These are phyloP conservation scores for Nasonia vitripennis DNA, from an alignment of 1,140 invertebrate genomes.

Conservation along the genomic window DNA sequence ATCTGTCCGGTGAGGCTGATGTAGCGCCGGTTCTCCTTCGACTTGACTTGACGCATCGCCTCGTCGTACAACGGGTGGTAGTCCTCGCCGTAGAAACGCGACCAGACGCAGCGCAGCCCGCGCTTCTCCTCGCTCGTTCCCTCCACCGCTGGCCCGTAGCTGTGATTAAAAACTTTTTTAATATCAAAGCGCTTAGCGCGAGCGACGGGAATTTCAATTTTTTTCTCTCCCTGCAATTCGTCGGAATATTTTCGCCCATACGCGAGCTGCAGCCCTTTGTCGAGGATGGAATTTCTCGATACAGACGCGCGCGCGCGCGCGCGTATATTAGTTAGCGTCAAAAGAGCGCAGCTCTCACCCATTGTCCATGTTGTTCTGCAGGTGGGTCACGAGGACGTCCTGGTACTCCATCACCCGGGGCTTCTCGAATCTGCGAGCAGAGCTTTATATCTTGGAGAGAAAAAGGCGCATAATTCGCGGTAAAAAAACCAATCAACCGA, in stretches of 20 bases:
- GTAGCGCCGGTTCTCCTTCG: slow-evolving; percentile 66
- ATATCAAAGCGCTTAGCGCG: not conserved
- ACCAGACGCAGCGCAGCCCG: slow-evolving; percentile 65
- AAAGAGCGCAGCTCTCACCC: slow-evolving; percentile 63
- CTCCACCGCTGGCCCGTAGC: slow-evolving; percentile 56
- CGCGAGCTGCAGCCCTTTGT: too few relatives aligned
- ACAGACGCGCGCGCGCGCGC: too few relatives aligned
- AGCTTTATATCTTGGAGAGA: too few relatives aligned
- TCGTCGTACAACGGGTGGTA: slow-evolving; percentile 68
- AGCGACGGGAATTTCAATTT: not conserved
- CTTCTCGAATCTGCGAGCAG: slow-evolving; percentile 67
- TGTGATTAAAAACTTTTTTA: slow-evolving; percentile 4
- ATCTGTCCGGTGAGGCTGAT: slow-evolving; percentile 59
- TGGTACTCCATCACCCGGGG: slow-evolving; percentile 77
- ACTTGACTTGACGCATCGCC: slow-evolving; percentile 58
- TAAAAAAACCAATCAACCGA: slow-evolving; percentile 40
- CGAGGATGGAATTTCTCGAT: too few relatives aligned
- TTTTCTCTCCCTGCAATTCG: too few relatives aligned
- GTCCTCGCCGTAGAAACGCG: slow-evolving; percentile 67
- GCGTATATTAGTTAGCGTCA: too few relatives aligned
- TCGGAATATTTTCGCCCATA: too few relatives aligned
- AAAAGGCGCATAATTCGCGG: too few relatives aligned
- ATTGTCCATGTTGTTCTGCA: slow-evolving; percentile 74
- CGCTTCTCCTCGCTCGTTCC: slow-evolving; percentile 57
- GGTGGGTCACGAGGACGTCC: slow-evolving; percentile 74